Conservation (phyloP, 2,888 invertebrate genomes). For the Parnassius mnemosyne region DNA sequence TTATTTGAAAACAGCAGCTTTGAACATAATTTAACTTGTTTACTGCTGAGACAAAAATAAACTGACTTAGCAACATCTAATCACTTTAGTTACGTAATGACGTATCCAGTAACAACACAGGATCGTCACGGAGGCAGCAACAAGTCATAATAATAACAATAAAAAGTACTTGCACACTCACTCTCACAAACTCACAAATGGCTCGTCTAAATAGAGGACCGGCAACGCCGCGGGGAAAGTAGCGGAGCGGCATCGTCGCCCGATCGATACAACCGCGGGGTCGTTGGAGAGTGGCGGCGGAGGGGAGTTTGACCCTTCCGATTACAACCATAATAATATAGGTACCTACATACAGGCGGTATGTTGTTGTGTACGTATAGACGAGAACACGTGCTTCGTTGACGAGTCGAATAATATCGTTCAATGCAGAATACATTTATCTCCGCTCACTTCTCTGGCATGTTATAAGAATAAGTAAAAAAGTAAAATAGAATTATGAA, state of each 20-base stretch:
- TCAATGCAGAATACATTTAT: conserved; percentile 14
- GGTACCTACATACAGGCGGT: conserved; percentile 15
- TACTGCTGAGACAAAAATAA: background rate
- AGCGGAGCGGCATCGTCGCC: conserved; percentile 57
- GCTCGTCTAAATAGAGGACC: conserved; percentile 53
- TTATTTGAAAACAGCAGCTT: too few species aligned
- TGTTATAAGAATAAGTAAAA: background rate
- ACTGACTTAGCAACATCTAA: background rate
- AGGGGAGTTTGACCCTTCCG: conserved; percentile 52
- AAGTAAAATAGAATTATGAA: too few species aligned
- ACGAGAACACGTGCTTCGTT: conserved; percentile 23
- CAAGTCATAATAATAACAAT: conserved; percentile 56
- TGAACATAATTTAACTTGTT: too few species aligned
- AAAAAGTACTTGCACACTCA: conserved; percentile 24
- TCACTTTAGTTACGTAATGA: conserved; percentile 13
- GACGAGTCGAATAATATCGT: conserved; percentile 14
- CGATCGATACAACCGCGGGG: conserved; percentile 46
- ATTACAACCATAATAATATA: conserved; percentile 28
- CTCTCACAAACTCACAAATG: conserved; percentile 9
- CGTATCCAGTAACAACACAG: conserved; percentile 4
- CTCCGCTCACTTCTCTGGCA: background rate
- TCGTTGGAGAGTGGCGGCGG: conserved; percentile 34
- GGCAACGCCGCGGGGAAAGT: conserved; percentile 69
- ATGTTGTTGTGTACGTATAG: conserved; percentile 20
- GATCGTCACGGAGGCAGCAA: conserved; percentile 41